These are phyloP conservation scores for Progne subis DNA, from an alignment of 2,113 vertebrate genomes.

Conservation along the genomic window DNA sequence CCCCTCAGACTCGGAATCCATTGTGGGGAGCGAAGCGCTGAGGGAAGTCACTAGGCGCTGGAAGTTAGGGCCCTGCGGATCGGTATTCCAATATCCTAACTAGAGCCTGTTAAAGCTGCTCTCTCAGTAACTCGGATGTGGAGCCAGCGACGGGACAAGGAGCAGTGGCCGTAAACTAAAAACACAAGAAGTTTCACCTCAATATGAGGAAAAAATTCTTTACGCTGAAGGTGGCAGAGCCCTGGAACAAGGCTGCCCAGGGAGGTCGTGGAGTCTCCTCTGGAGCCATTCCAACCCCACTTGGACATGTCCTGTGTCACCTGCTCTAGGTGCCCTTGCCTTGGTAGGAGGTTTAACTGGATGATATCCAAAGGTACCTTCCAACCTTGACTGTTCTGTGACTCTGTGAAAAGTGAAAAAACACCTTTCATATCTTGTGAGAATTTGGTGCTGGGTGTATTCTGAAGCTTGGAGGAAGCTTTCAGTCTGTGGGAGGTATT, in stretches of 20 bases:
- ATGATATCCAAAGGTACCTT: too few relatives aligned
- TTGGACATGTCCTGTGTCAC: fast-evolving
- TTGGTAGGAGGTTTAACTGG: not conserved
- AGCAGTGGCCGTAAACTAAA: not conserved
- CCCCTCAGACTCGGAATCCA: fast-evolving
- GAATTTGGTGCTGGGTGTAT: not conserved
- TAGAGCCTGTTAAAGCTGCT: not conserved
- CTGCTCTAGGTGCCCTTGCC: not conserved
- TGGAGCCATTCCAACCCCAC: not conserved
- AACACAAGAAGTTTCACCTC: not conserved
- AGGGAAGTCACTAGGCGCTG: fast-evolving
- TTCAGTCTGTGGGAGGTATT: not conserved
- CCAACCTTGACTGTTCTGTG: not conserved
- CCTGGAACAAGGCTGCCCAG: not conserved
- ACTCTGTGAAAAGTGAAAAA: not conserved
- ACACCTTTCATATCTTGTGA: fast-evolving
- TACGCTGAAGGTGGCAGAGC: too few relatives aligned
- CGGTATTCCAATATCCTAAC: fast-evolving
- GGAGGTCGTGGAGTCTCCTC: fast-evolving
- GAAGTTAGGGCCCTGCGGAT: fast-evolving
- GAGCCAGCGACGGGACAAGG: too few relatives aligned
- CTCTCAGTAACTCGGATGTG: fast-evolving
- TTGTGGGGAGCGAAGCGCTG: fast-evolving
- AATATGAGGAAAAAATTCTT: not conserved
- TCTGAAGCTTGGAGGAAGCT: not conserved